phyloP scores from a whole-genome alignment of 2,888 invertebrate genomes.

The Acrocyrtus sp. region DNA sequence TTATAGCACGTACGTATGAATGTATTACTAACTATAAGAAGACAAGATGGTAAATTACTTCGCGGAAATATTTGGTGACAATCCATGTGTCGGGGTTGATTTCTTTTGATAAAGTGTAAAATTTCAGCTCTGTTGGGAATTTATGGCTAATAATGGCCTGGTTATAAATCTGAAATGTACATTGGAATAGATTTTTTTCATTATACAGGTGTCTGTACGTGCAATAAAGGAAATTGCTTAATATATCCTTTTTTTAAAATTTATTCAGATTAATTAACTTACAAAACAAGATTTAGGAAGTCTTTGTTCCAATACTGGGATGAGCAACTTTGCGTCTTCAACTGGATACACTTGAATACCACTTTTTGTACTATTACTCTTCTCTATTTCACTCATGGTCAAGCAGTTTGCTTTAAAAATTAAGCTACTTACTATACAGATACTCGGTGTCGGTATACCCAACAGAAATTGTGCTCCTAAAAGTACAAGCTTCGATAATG shows the following conservation, averaged over 20 bases:
- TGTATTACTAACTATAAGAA: not conserved
- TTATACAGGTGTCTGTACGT: not conserved
- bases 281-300: not conserved
- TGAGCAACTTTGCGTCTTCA: not conserved
- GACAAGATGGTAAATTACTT: slow-evolving; percentile 14
- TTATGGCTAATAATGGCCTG: not conserved
- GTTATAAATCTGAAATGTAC: not conserved
- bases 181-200: too few species aligned
- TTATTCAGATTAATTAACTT: too few species aligned
- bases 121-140: not conserved
- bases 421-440: too few species aligned
- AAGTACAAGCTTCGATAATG: too few species aligned
- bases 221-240: not conserved
- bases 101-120: not conserved
- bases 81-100: slow-evolving; percentile 16
- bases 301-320: not conserved
- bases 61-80: slow-evolving; percentile 4
- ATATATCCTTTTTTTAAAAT: not conserved
- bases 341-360: too few species aligned
- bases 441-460: too few species aligned
- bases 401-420: too few species aligned
- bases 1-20: not conserved
- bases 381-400: too few species aligned
- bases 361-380: too few species aligned
- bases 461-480: too few species aligned